Percentiles rank a stretch among this genome's conserved stretches.
Evolutionary conservation across 2,797 vertebrate genomes (phyloP).

Genomic region (Passerculus sandwichensis): DNA sequence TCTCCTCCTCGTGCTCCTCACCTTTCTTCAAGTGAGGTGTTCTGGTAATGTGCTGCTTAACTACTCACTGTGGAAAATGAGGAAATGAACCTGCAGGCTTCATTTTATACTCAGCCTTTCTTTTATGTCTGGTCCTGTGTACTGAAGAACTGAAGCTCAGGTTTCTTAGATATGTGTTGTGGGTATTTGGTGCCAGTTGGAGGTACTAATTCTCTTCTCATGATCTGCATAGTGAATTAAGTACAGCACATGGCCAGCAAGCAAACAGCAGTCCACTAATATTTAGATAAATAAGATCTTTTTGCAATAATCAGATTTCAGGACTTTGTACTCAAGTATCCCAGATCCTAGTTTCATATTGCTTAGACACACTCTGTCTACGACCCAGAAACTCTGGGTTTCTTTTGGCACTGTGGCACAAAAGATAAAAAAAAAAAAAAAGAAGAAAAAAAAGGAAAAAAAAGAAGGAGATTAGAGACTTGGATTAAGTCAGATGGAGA

Average conservation of each 20-base stretch:
- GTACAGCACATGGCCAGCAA: not conserved
- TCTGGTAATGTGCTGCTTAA: not conserved
- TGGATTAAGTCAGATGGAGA: not conserved
- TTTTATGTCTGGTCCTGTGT: not conserved
- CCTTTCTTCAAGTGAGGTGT: not conserved
- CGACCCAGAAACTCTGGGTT: not conserved
- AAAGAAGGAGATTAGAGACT: not conserved
- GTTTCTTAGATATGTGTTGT: not conserved
- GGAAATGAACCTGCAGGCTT: not conserved
- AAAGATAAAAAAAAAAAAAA: rapidly evolving
- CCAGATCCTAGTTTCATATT: not conserved
- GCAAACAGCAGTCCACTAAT: not conserved
- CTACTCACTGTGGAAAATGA: not conserved
- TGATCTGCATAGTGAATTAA: not conserved
- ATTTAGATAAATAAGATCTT: not conserved
- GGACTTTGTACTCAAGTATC: not conserved
- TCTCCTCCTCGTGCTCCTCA: not conserved
- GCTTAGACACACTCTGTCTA: rapidly evolving
- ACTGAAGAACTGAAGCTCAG: not conserved
- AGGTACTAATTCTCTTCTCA: not conserved
- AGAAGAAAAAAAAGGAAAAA: not conserved
- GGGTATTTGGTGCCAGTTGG: not conserved
- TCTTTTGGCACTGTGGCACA: not conserved
- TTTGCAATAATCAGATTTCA: not conserved
- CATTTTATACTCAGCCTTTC: not conserved